These are phyloP conservation scores for Biston stratarius DNA, from an alignment of 2,888 invertebrate genomes.

Conservation along the genomic window DNA sequence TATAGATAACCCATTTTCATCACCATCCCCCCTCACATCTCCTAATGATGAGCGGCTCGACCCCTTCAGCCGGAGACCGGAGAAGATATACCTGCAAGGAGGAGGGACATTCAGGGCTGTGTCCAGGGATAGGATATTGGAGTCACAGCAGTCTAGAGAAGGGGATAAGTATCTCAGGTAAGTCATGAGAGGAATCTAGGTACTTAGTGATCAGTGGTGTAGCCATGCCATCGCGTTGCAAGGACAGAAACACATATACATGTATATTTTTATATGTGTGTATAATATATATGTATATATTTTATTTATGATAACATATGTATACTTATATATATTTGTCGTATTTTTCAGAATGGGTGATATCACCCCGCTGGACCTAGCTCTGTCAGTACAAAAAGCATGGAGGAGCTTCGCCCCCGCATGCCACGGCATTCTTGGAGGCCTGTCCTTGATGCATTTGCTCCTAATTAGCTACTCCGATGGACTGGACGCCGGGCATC, in stretches of 20 bases:
- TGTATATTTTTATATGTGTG: too few relatives aligned
- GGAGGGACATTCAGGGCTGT: conserved; percentile 81
- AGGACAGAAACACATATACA: too few relatives aligned
- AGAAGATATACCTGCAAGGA: conserved; percentile 81
- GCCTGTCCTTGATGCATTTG: conserved; percentile 86
- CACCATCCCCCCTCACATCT: conserved; percentile 81
- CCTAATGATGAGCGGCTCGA: conserved; percentile 78
- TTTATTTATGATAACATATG: too few relatives aligned
- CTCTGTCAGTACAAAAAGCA: conserved; percentile 79
- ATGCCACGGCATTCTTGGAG: conserved; percentile 87
- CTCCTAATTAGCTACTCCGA: conserved; percentile 85
- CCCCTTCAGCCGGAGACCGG: conserved; percentile 71
- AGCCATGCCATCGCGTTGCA: too few relatives aligned
- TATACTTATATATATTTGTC: too few relatives aligned
- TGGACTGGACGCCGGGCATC: conserved; percentile 75
- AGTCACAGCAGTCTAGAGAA: conserved; percentile 74
- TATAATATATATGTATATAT: too few relatives aligned
- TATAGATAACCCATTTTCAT: conserved; percentile 83
- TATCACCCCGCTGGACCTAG: conserved; percentile 83
- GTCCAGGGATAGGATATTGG: conserved; percentile 78
- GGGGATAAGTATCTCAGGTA: conserved; percentile 81
- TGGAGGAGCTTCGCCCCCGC: conserved; percentile 83
- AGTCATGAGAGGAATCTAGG: not conserved
- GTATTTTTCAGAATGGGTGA: conserved; percentile 69
- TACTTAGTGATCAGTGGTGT: too few relatives aligned